Evolutionary conservation across 2,797 vertebrate genomes (phyloP).

Genomic region (Ataeniobius toweri): DNA sequence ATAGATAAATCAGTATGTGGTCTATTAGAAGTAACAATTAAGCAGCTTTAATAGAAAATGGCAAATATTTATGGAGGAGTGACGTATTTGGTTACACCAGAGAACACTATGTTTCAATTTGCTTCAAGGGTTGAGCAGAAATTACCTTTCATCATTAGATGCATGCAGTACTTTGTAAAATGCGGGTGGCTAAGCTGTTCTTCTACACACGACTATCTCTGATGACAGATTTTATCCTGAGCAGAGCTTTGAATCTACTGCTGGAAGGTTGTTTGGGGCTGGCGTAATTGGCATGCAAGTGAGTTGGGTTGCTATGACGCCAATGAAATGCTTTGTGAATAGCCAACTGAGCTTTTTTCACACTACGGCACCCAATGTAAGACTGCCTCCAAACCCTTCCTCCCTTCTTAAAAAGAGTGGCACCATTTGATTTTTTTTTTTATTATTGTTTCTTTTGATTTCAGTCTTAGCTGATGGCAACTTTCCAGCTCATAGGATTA

Average conservation of each 20-base stretch:
- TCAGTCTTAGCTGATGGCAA: conserved; percentile 57
- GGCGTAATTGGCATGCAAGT: conserved; percentile 70
- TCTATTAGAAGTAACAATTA: conserved; percentile 39
- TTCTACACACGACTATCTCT: conserved; percentile 25
- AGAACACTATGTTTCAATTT: conserved; percentile 26
- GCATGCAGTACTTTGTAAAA: conserved; percentile 11
- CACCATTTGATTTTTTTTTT: conserved; percentile 46
- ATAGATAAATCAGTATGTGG: conserved; percentile 44
- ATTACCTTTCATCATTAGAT: conserved; percentile 29
- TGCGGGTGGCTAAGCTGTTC: conserved; percentile 8
- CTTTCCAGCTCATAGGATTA: conserved; percentile 72
- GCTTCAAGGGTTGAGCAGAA: conserved; percentile 12
- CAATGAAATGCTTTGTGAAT: conserved; percentile 60
- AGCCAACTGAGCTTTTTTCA: conserved; percentile 57
- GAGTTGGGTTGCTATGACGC: conserved; percentile 65
- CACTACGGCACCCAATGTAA: conserved; percentile 52
- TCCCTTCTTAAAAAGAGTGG: conserved; percentile 40
- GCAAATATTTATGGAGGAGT: conserved; percentile 24
- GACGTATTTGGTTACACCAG: conserved; percentile 29
- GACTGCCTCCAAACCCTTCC: conserved; percentile 47
- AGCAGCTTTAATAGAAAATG: conserved; percentile 18
- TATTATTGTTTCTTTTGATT: conserved; percentile 56
- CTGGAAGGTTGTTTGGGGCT: conserved; percentile 48
- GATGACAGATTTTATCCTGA: conserved; percentile 40
- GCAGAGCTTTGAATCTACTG: conserved; percentile 34